phyloP scores from a whole-genome alignment of 2,113 vertebrate genomes.

The Antennarius striatus region DNA sequence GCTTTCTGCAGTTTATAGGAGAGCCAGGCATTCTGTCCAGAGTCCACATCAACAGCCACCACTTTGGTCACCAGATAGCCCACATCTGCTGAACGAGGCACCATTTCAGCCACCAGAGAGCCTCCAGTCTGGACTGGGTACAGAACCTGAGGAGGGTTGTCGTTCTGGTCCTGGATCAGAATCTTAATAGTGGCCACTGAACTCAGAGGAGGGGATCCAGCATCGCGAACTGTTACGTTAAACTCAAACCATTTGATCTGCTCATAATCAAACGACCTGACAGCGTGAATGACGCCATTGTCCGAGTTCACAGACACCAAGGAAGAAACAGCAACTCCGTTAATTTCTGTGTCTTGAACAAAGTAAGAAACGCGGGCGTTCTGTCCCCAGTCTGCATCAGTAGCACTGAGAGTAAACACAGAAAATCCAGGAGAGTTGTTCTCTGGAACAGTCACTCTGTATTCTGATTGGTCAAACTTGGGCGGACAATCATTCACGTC shows the following conservation, averaged over 20 bases:
- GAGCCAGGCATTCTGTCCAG: constrained; percentile 74
- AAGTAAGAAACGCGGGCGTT: constrained; percentile 77
- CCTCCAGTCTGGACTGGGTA: too few relatives aligned
- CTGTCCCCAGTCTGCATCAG: constrained; percentile 73
- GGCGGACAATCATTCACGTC: constrained; percentile 81
- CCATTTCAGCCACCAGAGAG: too few relatives aligned
- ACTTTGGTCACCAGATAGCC: background rate
- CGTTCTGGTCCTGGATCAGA: constrained; percentile 26
- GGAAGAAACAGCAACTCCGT: constrained; percentile 59
- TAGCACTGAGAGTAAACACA: constrained; percentile 51
- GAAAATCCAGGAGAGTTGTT: constrained; percentile 77
- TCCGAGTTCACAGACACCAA: constrained; percentile 73
- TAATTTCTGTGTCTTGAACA: constrained; percentile 48
- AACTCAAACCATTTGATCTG: constrained; percentile 61
- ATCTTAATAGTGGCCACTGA: constrained; percentile 74
- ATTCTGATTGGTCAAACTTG: constrained; percentile 66
- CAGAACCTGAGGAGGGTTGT: too few relatives aligned
- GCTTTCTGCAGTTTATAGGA: constrained; percentile 14
- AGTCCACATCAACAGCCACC: constrained; percentile 73
- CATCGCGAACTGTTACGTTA: constrained; percentile 74
- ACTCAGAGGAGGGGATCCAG: constrained; percentile 75
- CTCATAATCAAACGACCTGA: constrained; percentile 74
- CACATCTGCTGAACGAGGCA: too few relatives aligned
- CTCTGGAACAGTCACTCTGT: constrained; percentile 70
- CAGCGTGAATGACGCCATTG: constrained; percentile 54